A percentile compares a stretch with the other conserved stretches of the same genome.
Evolutionary conservation across 2,113 vertebrate genomes (phyloP).

Genomic region (Chaetops frenatus): DNA sequence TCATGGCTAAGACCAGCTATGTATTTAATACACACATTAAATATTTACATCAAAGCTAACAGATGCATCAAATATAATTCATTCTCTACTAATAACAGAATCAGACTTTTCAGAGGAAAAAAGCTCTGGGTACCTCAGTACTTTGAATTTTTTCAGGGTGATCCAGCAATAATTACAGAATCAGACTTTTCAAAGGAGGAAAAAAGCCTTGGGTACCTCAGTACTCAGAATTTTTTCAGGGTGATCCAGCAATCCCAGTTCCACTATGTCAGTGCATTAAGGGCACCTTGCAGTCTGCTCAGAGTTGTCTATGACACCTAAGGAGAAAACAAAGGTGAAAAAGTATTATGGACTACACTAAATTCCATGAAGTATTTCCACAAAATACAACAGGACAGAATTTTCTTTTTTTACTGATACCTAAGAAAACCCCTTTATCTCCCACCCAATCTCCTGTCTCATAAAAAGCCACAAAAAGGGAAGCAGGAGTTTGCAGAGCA

Average conservation of each 20-base stretch:
- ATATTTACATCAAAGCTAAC: background rate
- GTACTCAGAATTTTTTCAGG: background rate
- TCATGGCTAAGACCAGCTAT: background rate
- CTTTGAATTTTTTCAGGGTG: background rate
- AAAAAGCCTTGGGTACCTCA: background rate
- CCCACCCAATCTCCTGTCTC: background rate
- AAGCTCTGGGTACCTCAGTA: background rate
- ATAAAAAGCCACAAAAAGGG: background rate
- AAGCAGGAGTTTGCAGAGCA: background rate
- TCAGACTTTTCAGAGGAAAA: background rate
- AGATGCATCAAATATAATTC: background rate
- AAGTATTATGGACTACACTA: background rate
- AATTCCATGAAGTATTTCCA: background rate
- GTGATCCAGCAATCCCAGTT: background rate
- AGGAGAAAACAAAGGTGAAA: background rate
- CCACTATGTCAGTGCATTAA: rapidly evolving
- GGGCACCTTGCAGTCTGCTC: background rate
- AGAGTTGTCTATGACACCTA: background rate
- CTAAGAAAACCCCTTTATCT: background rate
- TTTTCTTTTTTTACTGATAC: background rate
- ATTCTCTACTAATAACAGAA: background rate
- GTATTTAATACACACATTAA: background rate
- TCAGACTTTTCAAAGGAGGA: background rate
- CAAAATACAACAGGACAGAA: background rate
- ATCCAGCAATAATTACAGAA: background rate